These are phyloP conservation scores for Trichonephila clavipes DNA, from an alignment of 1,140 invertebrate species.

Conservation along the genomic window DNA sequence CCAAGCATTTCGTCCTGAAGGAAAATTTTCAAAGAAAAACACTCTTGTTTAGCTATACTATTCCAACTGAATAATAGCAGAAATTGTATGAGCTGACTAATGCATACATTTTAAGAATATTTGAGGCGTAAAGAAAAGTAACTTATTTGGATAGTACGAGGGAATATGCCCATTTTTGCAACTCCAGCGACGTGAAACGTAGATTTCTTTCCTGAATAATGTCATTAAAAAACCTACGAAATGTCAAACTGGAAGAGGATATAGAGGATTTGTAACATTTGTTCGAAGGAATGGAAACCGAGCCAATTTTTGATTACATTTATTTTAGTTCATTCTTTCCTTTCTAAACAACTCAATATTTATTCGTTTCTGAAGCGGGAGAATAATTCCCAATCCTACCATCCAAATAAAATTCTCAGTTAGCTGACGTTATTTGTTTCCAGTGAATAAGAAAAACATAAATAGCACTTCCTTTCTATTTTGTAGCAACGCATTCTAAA, in stretches of 20 bases:
- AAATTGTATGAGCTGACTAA: no score
- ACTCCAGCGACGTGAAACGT: neutral
- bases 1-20: no score
- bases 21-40: no score
- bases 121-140: no score
- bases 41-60: no score
- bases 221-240: neutral
- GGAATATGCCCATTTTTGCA: neutral
- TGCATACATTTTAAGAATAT: no score
- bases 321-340: neutral
- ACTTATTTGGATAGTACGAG: no score
- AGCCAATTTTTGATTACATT: neutral
- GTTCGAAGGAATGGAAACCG: neutral
- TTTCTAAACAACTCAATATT: neutral
- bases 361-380: neutral
- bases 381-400: constrained; percentile 5
- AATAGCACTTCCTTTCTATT: neutral
- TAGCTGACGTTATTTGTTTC: constrained; percentile 6
- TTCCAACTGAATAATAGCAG: no score
- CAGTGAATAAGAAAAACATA: constrained; percentile 2
- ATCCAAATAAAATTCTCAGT: constrained; percentile 29
- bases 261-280: neutral
- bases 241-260: neutral
- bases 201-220: neutral
- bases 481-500: neutral